phyloP scores from a whole-genome alignment of 2,888 invertebrate species.

The Gerris lacustris region DNA sequence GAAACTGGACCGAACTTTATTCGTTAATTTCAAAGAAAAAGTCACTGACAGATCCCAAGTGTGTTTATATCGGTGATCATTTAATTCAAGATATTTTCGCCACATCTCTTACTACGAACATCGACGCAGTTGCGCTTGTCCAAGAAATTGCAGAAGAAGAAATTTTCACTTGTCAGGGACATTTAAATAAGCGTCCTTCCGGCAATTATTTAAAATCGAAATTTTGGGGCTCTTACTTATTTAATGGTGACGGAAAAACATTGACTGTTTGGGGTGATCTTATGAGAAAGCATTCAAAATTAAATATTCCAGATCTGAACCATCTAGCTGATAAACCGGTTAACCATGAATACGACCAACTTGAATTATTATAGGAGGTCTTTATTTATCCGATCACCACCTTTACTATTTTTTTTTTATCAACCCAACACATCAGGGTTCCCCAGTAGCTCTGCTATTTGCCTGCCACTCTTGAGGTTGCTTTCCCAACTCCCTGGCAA shows the following conservation, averaged over 20 bases:
- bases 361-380: too few species aligned
- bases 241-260: slow-evolving; percentile 35
- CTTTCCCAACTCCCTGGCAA: too few species aligned
- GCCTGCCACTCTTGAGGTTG: too few species aligned
- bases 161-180: slow-evolving; percentile 26
- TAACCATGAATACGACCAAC: slow-evolving; percentile 33
- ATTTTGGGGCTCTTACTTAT: slow-evolving; percentile 58
- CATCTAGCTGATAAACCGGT: slow-evolving; percentile 43
- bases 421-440: too few species aligned
- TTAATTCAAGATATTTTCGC: slow-evolving; percentile 61
- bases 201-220: slow-evolving; percentile 45
- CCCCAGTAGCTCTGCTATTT: too few species aligned
- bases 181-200: slow-evolving; percentile 36
- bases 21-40: slow-evolving; percentile 30
- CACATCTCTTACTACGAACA: slow-evolving; percentile 40
- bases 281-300: slow-evolving; percentile 48
- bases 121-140: slow-evolving; percentile 54
- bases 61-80: slow-evolving; percentile 64
- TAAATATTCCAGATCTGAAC: slow-evolving; percentile 53
- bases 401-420: too few species aligned
- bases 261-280: slow-evolving; percentile 51
- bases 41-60: slow-evolving; percentile 40
- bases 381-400: too few species aligned
- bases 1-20: slow-evolving; percentile 47
- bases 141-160: slow-evolving; percentile 57